Percentiles rank a stretch among this genome's conserved stretches.
Evolutionary conservation across 2,888 invertebrate genomes (phyloP).

Genomic region (Acanthosepion esculentum): DNA sequence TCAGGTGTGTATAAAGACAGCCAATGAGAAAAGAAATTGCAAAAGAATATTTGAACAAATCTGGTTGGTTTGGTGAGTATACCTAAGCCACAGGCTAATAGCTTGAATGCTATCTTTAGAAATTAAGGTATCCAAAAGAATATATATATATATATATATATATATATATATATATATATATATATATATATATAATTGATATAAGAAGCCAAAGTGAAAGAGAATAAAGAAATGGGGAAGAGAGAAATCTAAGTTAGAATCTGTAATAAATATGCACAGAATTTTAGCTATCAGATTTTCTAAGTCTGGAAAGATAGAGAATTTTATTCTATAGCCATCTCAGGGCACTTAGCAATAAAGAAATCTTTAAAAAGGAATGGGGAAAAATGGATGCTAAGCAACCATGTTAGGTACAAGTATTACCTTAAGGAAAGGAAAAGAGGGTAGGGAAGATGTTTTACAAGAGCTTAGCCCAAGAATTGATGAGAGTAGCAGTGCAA

Average conservation of each 20-base stretch:
- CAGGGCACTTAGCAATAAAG: neutral
- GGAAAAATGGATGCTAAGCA: neutral
- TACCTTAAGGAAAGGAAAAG: neutral
- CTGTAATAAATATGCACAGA: neutral
- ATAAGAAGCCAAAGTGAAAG: neutral
- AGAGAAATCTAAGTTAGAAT: neutral
- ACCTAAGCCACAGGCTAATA: too few relatives aligned
- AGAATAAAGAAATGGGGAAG: neutral
- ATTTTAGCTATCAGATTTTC: neutral
- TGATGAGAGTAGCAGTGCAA: slow-evolving; percentile 33
- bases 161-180: too few relatives aligned
- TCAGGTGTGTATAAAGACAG: too few relatives aligned
- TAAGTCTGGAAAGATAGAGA: neutral
- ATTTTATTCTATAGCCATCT: neutral
- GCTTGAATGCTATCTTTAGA: too few relatives aligned
- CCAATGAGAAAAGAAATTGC: too few relatives aligned
- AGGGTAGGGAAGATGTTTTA: neutral
- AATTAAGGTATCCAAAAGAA: too few relatives aligned
- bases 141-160: too few relatives aligned
- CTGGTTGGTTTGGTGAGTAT: too few relatives aligned
- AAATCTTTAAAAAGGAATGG: neutral
- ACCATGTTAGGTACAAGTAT: slow-evolving; percentile 20
- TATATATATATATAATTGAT: neutral
- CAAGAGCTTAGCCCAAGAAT: neutral
- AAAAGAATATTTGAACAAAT: too few relatives aligned